Conservation (phyloP, 2,797 vertebrate species). For the Sardinella longiceps region DNA sequence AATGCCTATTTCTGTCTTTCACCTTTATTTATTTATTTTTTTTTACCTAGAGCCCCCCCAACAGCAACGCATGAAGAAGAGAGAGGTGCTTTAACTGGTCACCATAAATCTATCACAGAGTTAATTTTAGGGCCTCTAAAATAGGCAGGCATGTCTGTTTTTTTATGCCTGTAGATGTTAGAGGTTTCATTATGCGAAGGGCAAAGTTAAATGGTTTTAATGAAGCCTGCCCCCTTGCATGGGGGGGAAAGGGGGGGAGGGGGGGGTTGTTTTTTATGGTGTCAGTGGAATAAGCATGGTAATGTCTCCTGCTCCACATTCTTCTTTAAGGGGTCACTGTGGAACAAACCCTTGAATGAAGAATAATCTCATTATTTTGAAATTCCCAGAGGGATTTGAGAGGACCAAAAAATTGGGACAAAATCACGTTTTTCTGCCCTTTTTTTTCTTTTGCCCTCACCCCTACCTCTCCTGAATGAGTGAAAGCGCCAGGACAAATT, state of each 20-base stretch:
- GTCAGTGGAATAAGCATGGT: slow-evolving; percentile 50
- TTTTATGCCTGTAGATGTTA: slow-evolving; percentile 44
- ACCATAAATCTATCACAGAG: slow-evolving; percentile 63
- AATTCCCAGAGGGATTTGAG: slow-evolving; percentile 52
- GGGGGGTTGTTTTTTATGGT: slow-evolving; percentile 59
- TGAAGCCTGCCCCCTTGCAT: slow-evolving; percentile 45
- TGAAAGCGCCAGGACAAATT: slow-evolving; percentile 52
- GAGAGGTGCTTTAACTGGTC: slow-evolving; percentile 56
- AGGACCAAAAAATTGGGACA: slow-evolving; percentile 44
- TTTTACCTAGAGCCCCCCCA: neutral
- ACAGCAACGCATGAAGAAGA: slow-evolving; percentile 36
- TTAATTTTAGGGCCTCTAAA: slow-evolving; percentile 61
- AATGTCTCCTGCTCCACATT: slow-evolving; percentile 56
- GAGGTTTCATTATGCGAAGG: slow-evolving; percentile 47
- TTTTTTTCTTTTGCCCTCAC: slow-evolving; percentile 29
- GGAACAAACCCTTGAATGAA: slow-evolving; percentile 52
- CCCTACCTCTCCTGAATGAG: neutral
- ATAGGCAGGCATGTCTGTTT: slow-evolving; percentile 45
- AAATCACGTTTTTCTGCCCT: slow-evolving; percentile 55
- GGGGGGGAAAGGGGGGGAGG: too few species aligned
- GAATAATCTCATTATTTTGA: slow-evolving; percentile 61
- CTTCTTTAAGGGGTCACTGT: slow-evolving; percentile 48
- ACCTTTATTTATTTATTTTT: too few species aligned
- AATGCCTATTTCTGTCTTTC: neutral
- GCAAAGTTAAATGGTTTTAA: slow-evolving; percentile 52